Evolutionary conservation across 2,113 vertebrate species (phyloP), one percentile per base, ranked within the genome.

Genomic region (Trichomycterus rosablanca): DNA sequence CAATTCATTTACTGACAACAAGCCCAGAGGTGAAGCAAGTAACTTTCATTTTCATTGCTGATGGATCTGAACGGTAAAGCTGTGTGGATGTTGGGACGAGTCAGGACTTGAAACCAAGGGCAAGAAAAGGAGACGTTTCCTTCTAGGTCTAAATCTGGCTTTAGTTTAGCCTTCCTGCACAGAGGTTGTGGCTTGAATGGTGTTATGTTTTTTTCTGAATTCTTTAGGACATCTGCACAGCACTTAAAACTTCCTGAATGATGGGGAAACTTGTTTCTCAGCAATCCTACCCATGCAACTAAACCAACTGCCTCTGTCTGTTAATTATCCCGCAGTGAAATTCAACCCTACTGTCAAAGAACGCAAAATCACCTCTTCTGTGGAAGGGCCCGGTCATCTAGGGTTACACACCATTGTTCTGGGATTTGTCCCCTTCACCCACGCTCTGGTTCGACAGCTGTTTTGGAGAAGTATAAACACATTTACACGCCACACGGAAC

Each of bases 291-390:
- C 70, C 70, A 59, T 9, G 37, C 26, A 10, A 49, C 63, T 55
- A 52, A 44, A 57, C 63, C 24, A 53, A 52, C 56, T 44, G 40
- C 66, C 46, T 63, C n/a, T 63, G 59, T 57, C 35, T 53, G 43
- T 43, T 53, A 76, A 69, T 76, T 63, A 70, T 63, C 67, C 52
- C n/a, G 11, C 14, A 40, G 37, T 50, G 74, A 70, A 76, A 76
- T 70, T 73, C 46, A 76, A 73, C 55, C 67, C 70, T 55, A 57
- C 74, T 73, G 55, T 76, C 70, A 67, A 69, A 59, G 46, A 60
- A 59, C 53, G 52, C 67, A 42, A 59, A 71, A 60, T 66, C 63
- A 56, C 59, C 0, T 19, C 65, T 52, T 53, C 24, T 66, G 28
- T 52, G 61, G 53, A 68, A 72, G 55, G 49, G 48, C 34, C 3